Evolutionary conservation across 2,888 invertebrate genomes (phyloP).

Genomic region (Calameuta filiformis): DNA sequence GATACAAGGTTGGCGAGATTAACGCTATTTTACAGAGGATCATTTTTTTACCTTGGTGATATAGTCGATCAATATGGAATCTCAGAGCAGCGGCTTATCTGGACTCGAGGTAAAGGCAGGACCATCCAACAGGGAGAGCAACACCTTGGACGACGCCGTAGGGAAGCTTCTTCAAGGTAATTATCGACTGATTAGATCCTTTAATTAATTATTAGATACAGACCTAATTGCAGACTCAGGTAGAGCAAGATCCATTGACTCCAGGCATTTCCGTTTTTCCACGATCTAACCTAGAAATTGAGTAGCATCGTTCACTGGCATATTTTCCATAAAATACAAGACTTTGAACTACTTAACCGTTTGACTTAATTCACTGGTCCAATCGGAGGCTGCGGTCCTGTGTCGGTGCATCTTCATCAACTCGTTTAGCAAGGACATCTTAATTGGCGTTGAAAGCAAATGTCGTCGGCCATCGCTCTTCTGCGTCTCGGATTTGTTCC

Average conservation of each 20-base stretch:
- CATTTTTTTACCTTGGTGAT: background rate
- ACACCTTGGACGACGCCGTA: conserved; percentile 58
- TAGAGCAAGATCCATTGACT: background rate
- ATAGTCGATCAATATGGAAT: background rate
- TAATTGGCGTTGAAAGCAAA: conserved; percentile 61
- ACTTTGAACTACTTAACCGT: background rate
- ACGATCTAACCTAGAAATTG: background rate
- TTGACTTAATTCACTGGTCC: background rate
- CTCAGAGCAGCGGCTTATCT: background rate
- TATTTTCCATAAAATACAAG: background rate
- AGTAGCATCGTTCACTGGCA: background rate
- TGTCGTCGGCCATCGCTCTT: conserved; percentile 46
- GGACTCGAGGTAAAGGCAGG: conserved; percentile 33
- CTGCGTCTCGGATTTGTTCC: conserved; percentile 50
- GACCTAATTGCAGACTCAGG: background rate
- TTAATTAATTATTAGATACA: background rate
- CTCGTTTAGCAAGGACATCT: conserved; percentile 53
- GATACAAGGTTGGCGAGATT: background rate
- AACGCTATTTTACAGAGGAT: background rate
- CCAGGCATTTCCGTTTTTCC: background rate
- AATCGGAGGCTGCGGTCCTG: background rate
- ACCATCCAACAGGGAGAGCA: conserved; percentile 42
- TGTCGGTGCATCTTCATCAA: conserved; percentile 24
- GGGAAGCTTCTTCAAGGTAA: conserved; percentile 61
- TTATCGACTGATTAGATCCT: background rate